These are phyloP conservation scores for Bombus breviceps DNA, from an alignment of 1,140 invertebrate species.

Conservation along the genomic window DNA sequence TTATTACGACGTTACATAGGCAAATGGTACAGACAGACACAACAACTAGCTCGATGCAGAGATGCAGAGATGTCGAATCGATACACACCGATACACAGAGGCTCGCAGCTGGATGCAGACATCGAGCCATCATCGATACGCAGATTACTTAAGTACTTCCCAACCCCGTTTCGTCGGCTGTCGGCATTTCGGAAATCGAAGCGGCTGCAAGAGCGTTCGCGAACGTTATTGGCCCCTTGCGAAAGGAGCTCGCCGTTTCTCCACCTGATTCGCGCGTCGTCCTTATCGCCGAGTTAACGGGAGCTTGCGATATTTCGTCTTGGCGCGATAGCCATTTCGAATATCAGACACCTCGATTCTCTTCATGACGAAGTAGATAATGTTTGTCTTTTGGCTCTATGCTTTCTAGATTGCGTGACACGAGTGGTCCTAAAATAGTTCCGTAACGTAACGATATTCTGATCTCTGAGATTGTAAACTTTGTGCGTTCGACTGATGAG, in stretches of 20 bases:
- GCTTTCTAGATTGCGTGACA: neutral
- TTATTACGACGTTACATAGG: constrained; percentile 58
- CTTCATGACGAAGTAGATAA: neutral
- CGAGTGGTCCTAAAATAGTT: neutral
- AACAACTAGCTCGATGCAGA: neutral
- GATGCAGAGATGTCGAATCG: constrained; percentile 36
- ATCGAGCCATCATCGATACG: constrained; percentile 50
- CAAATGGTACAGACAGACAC: constrained; percentile 52
- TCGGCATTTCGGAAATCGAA: constrained; percentile 41
- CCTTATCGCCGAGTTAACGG: constrained; percentile 19
- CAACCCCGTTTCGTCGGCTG: neutral
- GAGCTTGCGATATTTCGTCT: constrained; percentile 7
- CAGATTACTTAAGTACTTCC: constrained; percentile 35
- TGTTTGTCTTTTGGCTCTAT: neutral
- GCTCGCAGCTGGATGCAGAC: constrained; percentile 26
- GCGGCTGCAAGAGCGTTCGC: neutral
- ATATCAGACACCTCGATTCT: neutral
- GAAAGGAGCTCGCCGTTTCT: neutral
- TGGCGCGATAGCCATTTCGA: constrained; percentile 12
- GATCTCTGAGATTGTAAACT: too few species aligned
- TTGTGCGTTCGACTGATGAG: fast-evolving
- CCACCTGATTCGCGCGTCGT: neutral
- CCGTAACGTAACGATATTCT: neutral
- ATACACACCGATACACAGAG: constrained; percentile 26
- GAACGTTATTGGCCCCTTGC: neutral